phyloP scores from a whole-genome alignment of 2,797 vertebrate genomes.

The Jordanella pulchra region DNA sequence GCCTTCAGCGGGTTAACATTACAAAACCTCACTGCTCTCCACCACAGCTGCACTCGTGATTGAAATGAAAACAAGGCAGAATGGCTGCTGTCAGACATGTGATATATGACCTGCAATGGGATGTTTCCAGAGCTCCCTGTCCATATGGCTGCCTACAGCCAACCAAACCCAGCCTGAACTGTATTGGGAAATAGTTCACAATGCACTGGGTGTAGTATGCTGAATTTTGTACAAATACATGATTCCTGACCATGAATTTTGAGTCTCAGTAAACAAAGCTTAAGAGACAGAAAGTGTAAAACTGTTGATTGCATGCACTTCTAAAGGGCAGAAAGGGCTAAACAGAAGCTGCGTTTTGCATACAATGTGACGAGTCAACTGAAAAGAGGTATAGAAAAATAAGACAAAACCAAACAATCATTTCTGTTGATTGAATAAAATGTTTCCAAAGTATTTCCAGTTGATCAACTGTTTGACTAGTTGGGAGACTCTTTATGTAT shows the following conservation, averaged over 20 bases:
- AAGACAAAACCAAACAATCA: background rate
- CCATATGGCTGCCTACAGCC: constrained; percentile 84
- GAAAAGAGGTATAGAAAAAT: background rate
- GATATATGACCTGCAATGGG: constrained; percentile 93
- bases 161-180: constrained; percentile 73
- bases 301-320: background rate
- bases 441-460: background rate
- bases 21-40: constrained; percentile 78
- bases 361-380: background rate
- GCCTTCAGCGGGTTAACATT: constrained; percentile 81
- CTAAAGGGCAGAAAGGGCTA: background rate
- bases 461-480: background rate
- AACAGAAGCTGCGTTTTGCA: background rate
- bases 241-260: background rate
- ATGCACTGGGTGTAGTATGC: constrained; percentile 2
- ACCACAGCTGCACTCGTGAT: constrained; percentile 89
- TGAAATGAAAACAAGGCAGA: constrained; percentile 93
- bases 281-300: background rate
- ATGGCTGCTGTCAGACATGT: constrained; percentile 87
- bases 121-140: constrained; percentile 90
- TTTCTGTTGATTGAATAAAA: background rate
- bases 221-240: constrained; percentile 36
- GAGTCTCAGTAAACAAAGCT: background rate
- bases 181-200: constrained; percentile 45
- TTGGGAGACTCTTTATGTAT: background rate